Conservation (phyloP, 2,888 invertebrate species). For the Deroplatys truncata region DNA sequence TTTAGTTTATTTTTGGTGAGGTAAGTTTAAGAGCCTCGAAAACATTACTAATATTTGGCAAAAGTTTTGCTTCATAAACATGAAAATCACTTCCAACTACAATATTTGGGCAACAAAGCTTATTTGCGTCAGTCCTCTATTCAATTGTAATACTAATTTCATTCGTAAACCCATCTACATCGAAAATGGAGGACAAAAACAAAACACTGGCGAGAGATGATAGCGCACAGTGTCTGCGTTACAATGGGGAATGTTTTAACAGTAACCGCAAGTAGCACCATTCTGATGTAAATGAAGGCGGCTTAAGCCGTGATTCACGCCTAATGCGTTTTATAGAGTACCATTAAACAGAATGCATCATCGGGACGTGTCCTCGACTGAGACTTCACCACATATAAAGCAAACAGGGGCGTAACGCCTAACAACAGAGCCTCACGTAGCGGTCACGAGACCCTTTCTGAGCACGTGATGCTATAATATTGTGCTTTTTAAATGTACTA, state of each 20-base stretch:
- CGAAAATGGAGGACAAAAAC: not conserved
- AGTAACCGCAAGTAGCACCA: not conserved
- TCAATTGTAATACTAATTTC: not conserved
- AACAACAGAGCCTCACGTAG: not conserved
- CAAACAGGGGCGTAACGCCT: not conserved
- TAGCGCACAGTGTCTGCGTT: not conserved
- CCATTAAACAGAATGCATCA: not conserved
- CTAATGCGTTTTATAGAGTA: not conserved
- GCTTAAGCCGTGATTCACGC: not conserved
- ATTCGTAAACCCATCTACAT: not conserved
- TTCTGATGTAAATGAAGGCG: not conserved
- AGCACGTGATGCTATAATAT: too few species aligned
- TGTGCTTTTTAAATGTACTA: too few species aligned
- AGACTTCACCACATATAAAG: not conserved
- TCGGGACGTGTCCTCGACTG: not conserved
- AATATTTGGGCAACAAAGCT: too few species aligned
- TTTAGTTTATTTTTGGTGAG: too few species aligned
- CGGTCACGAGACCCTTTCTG: too few species aligned
- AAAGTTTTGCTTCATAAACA: too few species aligned
- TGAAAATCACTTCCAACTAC: too few species aligned
- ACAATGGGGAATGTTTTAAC: not conserved
- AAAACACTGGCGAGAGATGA: not conserved
- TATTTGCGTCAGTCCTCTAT: too few species aligned
- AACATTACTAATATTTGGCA: too few species aligned
- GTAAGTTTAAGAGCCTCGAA: too few species aligned